Evolutionary conservation across 2,888 invertebrate genomes (phyloP), one percentile per base, ranked within the genome.

Genomic region (Polymixis flavicincta): DNA sequence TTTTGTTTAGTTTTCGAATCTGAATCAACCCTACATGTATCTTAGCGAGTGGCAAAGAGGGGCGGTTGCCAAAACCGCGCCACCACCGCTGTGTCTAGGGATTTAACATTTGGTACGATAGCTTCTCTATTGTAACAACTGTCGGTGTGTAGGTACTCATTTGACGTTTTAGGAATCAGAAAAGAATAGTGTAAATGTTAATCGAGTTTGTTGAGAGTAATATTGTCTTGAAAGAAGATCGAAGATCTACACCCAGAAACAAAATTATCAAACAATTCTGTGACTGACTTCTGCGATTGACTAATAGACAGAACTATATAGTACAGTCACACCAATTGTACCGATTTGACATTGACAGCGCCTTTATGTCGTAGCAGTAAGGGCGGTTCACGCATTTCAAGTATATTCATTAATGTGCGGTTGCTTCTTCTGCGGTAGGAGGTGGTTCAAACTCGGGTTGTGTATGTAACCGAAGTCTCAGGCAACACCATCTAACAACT

Each of bases 81-180:
- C 63, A 72, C 74, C 22, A 75, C 77, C 74, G 50, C 68, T 66
- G 74, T 73, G 68, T 73, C 71, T 73, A 28, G 66, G 74, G 76
- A 84, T 85, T 80, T 76, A 73, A 86, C 82, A 78, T 84, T 79
- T 61, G 71, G 68, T 66, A 76, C 72, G 59, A 78, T 78, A 72
- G 71, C 66, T 70, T 54, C 65, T 67, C 69, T 75, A 57, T 74
- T 82, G 66, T 76, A 14, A 72, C 60, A 42, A 52, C 73, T 61
- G 50, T 68, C 57, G 32, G 59, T 61, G 7, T 55, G 64, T 54
- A 28, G 6, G 25, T 42, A 13, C 50, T 50, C 8, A 32, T 59
- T n/a, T 50, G 63, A 50, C 25, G 37, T 55, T 42, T 57, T 17
- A 28, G 19, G 11, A 73, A 45, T 50, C 13, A 6, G 37, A n/a